A percentile compares a stretch with the other conserved stretches of the same genome.
Conservation (phyloP, 2,797 vertebrate genomes). For the Crocodylus rhombifer region DNA sequence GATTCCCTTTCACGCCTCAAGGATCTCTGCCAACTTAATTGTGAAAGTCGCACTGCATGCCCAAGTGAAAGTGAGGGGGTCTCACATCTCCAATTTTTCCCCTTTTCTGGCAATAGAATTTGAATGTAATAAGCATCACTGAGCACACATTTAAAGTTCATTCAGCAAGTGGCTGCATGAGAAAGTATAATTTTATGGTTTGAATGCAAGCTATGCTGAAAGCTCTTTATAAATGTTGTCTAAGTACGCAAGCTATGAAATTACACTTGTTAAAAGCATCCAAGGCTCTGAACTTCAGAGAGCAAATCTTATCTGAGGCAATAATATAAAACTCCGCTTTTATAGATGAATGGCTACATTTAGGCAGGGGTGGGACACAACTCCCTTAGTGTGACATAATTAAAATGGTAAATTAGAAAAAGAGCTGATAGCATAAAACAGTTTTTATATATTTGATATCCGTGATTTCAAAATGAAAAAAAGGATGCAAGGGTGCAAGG, state of each 20-base stretch:
- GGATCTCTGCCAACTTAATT: slow-evolving; percentile 81
- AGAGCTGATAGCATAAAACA: slow-evolving; percentile 57
- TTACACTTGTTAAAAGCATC: slow-evolving; percentile 56
- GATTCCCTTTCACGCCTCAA: slow-evolving; percentile 81
- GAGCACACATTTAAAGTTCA: slow-evolving; percentile 58
- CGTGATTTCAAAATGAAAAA: slow-evolving; percentile 51
- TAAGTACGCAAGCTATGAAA: slow-evolving; percentile 62
- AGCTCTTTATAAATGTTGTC: slow-evolving; percentile 21
- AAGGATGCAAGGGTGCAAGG: neutral
- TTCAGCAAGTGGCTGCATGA: slow-evolving; percentile 34
- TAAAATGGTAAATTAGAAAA: slow-evolving; percentile 68
- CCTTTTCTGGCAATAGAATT: slow-evolving; percentile 53
- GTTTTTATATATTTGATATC: slow-evolving; percentile 49
- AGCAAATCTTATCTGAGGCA: slow-evolving; percentile 59
- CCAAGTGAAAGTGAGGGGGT: slow-evolving; percentile 71
- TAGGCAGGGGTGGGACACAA: slow-evolving; percentile 26
- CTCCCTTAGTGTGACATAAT: slow-evolving; percentile 73
- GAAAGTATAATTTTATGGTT: slow-evolving; percentile 24
- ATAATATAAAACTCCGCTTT: slow-evolving; percentile 67
- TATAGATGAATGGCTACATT: slow-evolving; percentile 56
- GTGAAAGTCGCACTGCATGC: slow-evolving; percentile 77
- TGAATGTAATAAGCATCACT: slow-evolving; percentile 64
- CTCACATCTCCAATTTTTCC: slow-evolving; percentile 66
- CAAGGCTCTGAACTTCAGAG: slow-evolving; percentile 41
- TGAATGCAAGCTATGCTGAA: slow-evolving; percentile 48